These are phyloP conservation scores for Cephalotes varians DNA, from an alignment of 2,888 invertebrate genomes.

Conservation along the genomic window DNA sequence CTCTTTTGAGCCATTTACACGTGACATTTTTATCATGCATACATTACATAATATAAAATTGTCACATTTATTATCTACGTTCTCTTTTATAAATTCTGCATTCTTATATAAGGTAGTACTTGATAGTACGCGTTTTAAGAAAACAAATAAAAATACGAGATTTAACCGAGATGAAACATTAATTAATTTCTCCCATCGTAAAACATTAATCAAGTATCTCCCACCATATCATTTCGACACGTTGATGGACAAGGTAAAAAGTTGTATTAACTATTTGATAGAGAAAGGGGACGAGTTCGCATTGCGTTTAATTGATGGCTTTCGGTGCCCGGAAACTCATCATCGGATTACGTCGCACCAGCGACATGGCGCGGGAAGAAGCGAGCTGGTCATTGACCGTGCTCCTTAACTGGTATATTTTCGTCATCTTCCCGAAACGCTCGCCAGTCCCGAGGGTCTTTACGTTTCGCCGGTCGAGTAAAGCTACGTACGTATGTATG, in stretches of 20 bases:
- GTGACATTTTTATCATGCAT: not conserved
- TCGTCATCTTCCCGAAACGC: slow-evolving; percentile 71
- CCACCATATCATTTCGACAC: not conserved
- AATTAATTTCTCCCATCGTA: slow-evolving; percentile 14
- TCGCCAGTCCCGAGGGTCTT: slow-evolving; percentile 49
- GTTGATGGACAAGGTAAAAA: slow-evolving; percentile 3
- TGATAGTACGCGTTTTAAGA: not conserved
- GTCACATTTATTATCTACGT: not conserved
- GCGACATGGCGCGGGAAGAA: slow-evolving; percentile 53
- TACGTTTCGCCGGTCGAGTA: slow-evolving; percentile 60
- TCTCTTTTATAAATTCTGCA: not conserved
- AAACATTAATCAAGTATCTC: not conserved
- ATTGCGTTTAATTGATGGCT: slow-evolving; percentile 58
- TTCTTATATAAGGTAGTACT: not conserved
- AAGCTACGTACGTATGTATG: slow-evolving; percentile 29
- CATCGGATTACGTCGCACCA: slow-evolving; percentile 57
- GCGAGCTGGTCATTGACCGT: slow-evolving; percentile 71
- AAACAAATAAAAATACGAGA: not conserved
- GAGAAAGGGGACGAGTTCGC: not conserved
- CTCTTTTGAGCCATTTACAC: not conserved
- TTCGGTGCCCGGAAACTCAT: slow-evolving; percentile 70
- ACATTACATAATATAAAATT: not conserved
- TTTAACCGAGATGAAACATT: not conserved
- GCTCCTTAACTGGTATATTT: slow-evolving; percentile 76
- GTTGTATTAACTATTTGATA: not conserved